Conservation (phyloP, 2,888 invertebrate species). For the Sarcophaga rosellei region DNA sequence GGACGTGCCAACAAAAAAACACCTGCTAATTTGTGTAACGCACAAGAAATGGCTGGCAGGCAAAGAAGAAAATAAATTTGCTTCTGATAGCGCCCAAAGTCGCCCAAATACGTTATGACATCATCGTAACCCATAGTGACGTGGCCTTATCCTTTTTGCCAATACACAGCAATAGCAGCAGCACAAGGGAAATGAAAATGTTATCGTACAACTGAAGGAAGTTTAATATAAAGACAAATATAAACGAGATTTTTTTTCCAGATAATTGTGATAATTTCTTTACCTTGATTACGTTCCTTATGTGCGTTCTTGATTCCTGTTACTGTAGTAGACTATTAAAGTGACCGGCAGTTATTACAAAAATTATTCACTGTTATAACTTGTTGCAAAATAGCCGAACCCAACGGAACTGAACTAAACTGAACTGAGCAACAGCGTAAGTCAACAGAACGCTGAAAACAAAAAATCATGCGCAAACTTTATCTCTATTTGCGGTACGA, state of each 20-base stretch:
- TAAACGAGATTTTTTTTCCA: conserved; percentile 38
- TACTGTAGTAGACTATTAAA: conserved; percentile 16
- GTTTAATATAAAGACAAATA: neutral
- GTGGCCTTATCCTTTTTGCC: conserved; percentile 47
- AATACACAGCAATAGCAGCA: conserved; percentile 42
- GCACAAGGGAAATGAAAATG: conserved; percentile 17
- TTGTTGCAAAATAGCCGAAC: conserved; percentile 58
- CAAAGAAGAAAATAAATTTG: conserved; percentile 87
- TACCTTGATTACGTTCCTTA: conserved; percentile 33
- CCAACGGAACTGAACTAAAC: neutral
- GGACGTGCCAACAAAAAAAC: conserved; percentile 87
- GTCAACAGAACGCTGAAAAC: conserved; percentile 35
- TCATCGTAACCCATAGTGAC: conserved; percentile 87
- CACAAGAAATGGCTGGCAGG: conserved; percentile 87
- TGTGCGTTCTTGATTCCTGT: conserved; percentile 8
- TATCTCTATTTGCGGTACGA: neutral
- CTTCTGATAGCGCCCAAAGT: conserved; percentile 87
- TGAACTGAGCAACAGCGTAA: conserved; percentile 5
- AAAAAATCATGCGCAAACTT: conserved; percentile 60
- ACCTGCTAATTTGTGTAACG: conserved; percentile 88
- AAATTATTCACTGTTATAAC: conserved; percentile 59
- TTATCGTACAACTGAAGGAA: conserved; percentile 40
- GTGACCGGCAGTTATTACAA: conserved; percentile 24
- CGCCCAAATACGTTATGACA: conserved; percentile 86
- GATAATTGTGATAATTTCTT: conserved; percentile 11